Evolutionary conservation across 2,888 invertebrate genomes (phyloP).

Genomic region (Andricus quercusramuli): DNA sequence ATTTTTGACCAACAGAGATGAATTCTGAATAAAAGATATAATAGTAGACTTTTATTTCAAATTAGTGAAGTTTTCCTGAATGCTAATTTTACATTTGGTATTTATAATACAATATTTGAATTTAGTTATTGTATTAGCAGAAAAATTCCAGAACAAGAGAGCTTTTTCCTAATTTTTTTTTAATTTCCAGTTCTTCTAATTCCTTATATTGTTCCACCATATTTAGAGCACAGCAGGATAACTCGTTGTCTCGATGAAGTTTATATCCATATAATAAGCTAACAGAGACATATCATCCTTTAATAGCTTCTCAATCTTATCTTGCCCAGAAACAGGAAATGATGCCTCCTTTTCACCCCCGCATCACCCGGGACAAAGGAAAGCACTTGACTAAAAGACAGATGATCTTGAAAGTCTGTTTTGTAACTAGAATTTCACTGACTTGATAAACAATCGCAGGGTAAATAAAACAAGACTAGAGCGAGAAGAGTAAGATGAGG

Average conservation of each 20-base stretch:
- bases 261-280: neutral
- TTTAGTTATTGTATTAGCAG: neutral
- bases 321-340: neutral
- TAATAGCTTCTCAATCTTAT: neutral
- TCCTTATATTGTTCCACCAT: neutral
- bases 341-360: neutral
- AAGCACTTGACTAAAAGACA: constrained; percentile 26
- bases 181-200: neutral
- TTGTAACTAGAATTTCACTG: constrained; percentile 14
- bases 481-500: neutral
- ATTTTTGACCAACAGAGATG: too few relatives aligned
- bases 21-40: too few relatives aligned
- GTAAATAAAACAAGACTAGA: neutral
- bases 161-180: neutral
- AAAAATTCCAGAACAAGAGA: neutral
- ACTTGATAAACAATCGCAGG: constrained; percentile 19
- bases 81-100: too few relatives aligned
- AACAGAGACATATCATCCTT: constrained; percentile 2
- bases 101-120: neutral
- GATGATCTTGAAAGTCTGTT: constrained; percentile 21
- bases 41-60: too few relatives aligned
- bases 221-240: neutral
- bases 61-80: too few relatives aligned
- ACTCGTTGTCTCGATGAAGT: neutral
- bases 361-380: neutral